Base-by-base conservation (phyloP, 1,140 invertebrate genomes). In the Ctenoplectra terminalis region DNA sequence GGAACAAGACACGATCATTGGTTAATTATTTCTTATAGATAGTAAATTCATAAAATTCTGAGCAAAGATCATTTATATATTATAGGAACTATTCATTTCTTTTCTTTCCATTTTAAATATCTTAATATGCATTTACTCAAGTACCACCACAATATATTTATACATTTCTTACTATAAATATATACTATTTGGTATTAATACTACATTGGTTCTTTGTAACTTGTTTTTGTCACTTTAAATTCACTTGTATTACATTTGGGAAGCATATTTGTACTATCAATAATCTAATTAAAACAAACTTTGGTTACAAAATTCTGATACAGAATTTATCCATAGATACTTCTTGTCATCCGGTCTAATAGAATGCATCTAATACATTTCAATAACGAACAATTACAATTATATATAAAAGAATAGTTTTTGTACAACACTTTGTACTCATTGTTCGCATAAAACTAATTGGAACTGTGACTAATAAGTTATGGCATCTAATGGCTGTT, bases 51-150 rank as follows among this genome's bases (percentile, higher is more conserved):
- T 73, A 34, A 13, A 43, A 5, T 37, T 80, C 56, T 82, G 80
- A 82, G 80, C 80, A 82, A 81, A 46, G 15, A 34, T 81, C 61
- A 66, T 69, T 67, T 69, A 61, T 23, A 23, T 29, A 43, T 66
- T 48, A 77, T 82, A 82, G 80, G 80, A 82, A 82, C 80, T n/a
- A n/a, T n/a, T n/a, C n/a, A n/a, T n/a, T 82, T 82, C 60, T 82
- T n/a, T 34, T 58, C 26, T 29, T 81, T 23, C 58, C 29, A 34
- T 31, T 48, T 50, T 31, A 54, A 80, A 52, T 58, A 74, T 56
- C 37, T 66, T 13, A 48, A 43, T 43, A 37, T 34, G 6, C 50
- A 64, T 0, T 61, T n/a, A 37, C 43, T 61, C 54, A 52, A 58
- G 8, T 46, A 75, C n/a, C 26, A 63, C 11, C 23, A 29, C 54